Conservation (phyloP, 2,113 vertebrate species). For the Benitochromis conjunctus region DNA sequence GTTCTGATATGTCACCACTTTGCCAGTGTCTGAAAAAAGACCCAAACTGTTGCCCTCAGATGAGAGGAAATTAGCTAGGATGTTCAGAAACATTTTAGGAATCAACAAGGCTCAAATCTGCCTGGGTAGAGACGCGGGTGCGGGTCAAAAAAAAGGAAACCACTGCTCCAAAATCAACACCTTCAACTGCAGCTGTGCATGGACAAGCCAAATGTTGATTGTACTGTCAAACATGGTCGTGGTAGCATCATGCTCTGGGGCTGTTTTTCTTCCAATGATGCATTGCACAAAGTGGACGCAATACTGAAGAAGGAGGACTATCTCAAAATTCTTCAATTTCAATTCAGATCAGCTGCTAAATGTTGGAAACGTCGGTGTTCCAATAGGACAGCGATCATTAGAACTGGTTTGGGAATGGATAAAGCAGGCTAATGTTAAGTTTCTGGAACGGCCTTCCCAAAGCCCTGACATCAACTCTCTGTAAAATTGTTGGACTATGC, state of each 20-base stretch:
- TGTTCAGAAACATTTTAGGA: neutral
- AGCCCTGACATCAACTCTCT: neutral
- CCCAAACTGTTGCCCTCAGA: neutral
- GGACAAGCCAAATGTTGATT: neutral
- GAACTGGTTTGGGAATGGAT: neutral
- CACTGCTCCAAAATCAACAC: neutral
- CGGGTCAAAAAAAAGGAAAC: neutral
- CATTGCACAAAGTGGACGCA: neutral
- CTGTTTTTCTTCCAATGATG: neutral
- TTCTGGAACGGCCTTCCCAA: neutral
- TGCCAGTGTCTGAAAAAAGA: neutral
- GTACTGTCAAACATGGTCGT: too few species aligned
- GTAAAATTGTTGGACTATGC: neutral
- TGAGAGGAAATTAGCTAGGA: neutral
- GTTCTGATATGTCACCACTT: neutral
- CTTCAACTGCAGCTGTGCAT: neutral
- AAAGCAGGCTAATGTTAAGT: neutral
- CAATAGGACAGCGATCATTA: neutral
- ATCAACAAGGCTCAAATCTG: neutral
- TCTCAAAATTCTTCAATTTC: neutral
- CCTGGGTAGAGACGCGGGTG: neutral
- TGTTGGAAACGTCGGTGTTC: accelerated
- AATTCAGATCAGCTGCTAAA: neutral
- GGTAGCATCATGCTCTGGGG: too few species aligned
- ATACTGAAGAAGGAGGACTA: neutral